Evolutionary conservation across 2,797 vertebrate genomes (phyloP), one percentile per base, ranked within the genome.

Genomic region (Crypturellus tataupa): DNA sequence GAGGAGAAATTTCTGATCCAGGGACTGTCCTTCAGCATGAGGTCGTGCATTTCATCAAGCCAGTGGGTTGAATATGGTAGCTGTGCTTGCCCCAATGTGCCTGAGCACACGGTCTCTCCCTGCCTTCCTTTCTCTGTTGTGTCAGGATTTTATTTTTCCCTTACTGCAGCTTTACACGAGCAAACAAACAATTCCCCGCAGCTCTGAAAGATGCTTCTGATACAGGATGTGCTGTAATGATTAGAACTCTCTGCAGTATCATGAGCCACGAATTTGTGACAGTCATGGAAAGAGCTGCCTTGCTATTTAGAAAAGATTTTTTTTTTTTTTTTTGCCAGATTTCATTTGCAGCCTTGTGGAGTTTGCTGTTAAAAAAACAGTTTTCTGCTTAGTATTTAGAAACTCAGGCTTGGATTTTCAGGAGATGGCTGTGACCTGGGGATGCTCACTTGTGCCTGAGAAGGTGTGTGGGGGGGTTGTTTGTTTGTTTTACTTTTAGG

Each of bases 171-270:
- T 80, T 92, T 65, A 77, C 79, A 84, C 27, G 60, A 76, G 67
- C 75, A 94, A 91, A 85, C 46, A 90, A 85, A 46, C 58, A 56
- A 47, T 84, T 87, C 60, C 73, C 47, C 19, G 70, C 79, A 81
- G 77, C 60, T 93, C 67, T 72, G 72, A 72, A 76, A 76, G 79
- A 73, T 73, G 46, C 21, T 91, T 88, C 58, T 84, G 53, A 67
- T 77, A 40, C 23, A 75, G 79, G 73, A 72, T 37, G n/a, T 3
- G 0, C 29, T 68, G 60, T 88, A 84, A 64, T 27, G 60, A 77
- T 90, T 65, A 86, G 62, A 87, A 40, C 25, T 78, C 44, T 87
- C 80, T 53, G 53, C 80, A 79, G 47, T 39, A 62, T 58, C 75
- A 37, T 8, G 4, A 88, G 80, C 63, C 63, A 67, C 73, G 70